phyloP scores from a whole-genome alignment of 2,113 vertebrate species.

The Deroptyus accipitrinus region DNA sequence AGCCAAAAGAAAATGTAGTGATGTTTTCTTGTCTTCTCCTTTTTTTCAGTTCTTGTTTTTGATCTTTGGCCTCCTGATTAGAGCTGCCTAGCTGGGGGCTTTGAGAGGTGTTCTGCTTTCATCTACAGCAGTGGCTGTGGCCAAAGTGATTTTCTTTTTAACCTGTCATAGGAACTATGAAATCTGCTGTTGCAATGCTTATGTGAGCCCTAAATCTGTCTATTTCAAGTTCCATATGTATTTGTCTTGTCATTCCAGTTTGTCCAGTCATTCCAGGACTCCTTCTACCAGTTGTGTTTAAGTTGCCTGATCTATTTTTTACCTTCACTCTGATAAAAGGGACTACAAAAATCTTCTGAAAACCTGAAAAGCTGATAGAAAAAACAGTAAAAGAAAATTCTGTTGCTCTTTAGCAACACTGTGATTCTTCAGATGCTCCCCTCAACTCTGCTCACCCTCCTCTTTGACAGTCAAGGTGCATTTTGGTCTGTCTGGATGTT shows the following conservation, averaged over 20 bases:
- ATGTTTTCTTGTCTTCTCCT: not conserved
- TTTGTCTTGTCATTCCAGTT: not conserved
- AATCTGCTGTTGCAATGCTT: not conserved
- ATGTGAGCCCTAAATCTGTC: not conserved
- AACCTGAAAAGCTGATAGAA: not conserved
- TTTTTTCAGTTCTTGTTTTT: not conserved
- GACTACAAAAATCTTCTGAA: not conserved
- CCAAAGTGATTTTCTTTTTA: not conserved
- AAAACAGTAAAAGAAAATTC: not conserved
- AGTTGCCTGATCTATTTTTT: not conserved
- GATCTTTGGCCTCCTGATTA: not conserved
- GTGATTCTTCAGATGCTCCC: not conserved
- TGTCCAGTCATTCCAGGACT: not conserved
- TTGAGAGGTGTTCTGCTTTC: not conserved
- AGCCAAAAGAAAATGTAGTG: not conserved
- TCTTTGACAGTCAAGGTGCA: not conserved
- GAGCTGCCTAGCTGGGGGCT: not conserved
- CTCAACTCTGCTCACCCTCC: not conserved
- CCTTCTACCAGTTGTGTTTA: not conserved
- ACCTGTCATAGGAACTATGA: not conserved
- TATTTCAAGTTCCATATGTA: not conserved
- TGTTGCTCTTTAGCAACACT: not conserved
- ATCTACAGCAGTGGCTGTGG: not conserved
- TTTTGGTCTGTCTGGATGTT: not conserved
- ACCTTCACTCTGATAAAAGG: not conserved